Evolutionary conservation across 2,888 invertebrate species (phyloP), one percentile per base, ranked within the genome.

Genomic region (Tiliacea citrago): DNA sequence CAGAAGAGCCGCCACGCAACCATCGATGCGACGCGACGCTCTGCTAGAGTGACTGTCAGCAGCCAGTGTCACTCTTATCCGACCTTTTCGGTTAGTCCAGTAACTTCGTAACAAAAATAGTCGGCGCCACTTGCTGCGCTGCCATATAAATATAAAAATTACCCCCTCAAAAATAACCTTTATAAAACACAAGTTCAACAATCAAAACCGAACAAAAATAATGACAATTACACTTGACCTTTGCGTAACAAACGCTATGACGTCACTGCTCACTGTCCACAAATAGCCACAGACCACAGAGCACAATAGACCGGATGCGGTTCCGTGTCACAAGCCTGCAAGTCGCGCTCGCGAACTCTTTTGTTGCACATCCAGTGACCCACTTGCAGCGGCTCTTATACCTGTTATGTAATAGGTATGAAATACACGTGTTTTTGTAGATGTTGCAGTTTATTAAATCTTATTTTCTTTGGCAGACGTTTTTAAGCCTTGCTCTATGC

Each of bases 351-450:
- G 69, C 65, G 68, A 61, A 81, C 72, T 77, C 86, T 79, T 83
- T 85, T 86, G 87, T 82, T 79, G 77, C 78, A 75, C 72, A 75
- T 73, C 69, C 62, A 84, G 61, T 86, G 86, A 86, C 86, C 86
- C 61, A 86, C 57, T 84, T 86, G 77, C 62, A 72, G 45, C 60
- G 39, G 57, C 55, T 60, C 61, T 61, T 72, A 69, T 63, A 69
- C 29, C 69, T 71, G 72, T 70, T 70, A 68, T 65, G 35, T 67
- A 68, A 71, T 39, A 60, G 18, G 21, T 53, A 42, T 61, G 39
- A 51, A 65, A 66, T 79, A 35, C 70, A 35, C 18, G 49, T 49
- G 53, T 60, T 65, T 29, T 35, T 61, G 2, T 53, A 5, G 29
- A 57, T 53, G 13, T 49, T 63, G 42, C 58, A 7, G 8, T 35